Evolutionary conservation across 2,888 invertebrate species (phyloP).

Genomic region (Meteorus colon): DNA sequence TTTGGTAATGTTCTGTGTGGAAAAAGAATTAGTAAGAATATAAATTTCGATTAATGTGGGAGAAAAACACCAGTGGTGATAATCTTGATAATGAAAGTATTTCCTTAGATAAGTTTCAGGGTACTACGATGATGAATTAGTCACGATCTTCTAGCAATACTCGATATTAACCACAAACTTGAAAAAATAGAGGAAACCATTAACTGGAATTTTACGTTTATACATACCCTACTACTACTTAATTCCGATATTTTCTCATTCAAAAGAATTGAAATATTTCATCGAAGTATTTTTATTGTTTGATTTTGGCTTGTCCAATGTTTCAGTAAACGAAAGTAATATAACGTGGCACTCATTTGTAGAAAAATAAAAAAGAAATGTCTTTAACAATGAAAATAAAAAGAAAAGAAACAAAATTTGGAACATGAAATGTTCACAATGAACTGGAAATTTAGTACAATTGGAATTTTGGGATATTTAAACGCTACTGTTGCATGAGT

Average conservation of each 20-base stretch:
- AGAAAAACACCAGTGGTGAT: too few species aligned
- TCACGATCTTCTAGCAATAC: not conserved
- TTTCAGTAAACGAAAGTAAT: not conserved
- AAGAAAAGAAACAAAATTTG: constrained; percentile 27
- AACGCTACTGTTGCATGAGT: constrained; percentile 61
- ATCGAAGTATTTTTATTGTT: not conserved
- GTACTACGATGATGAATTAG: not conserved
- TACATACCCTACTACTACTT: constrained; percentile 2
- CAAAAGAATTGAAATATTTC: not conserved
- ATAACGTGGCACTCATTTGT: not conserved
- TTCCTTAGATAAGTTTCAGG: not conserved
- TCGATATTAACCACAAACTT: not conserved
- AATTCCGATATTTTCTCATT: not conserved
- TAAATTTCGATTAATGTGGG: not conserved
- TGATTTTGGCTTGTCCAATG: not conserved
- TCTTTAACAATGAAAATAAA: not conserved
- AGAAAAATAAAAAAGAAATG: not conserved
- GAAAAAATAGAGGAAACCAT: not conserved
- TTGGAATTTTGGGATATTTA: constrained; percentile 31
- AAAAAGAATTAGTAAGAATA: not conserved
- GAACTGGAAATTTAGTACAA: constrained; percentile 18
- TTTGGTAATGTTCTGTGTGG: not conserved
- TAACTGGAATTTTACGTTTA: not conserved
- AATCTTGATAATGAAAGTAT: not conserved
- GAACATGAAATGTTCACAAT: constrained; percentile 7